Conservation (phyloP, 2,888 invertebrate species). For the Pantelozetes paolii region DNA sequence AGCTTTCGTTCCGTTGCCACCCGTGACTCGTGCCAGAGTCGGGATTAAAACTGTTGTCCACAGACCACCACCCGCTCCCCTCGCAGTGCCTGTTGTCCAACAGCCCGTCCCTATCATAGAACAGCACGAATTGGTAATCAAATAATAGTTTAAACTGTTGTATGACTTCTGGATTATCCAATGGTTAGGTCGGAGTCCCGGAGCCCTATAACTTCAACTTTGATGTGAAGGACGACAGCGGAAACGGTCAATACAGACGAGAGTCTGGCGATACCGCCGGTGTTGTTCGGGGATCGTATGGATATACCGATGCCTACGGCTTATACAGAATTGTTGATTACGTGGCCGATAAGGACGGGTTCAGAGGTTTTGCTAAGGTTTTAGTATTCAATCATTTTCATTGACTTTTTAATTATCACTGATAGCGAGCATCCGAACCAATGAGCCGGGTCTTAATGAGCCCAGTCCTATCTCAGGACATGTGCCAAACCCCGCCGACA, state of each 20-base stretch:
- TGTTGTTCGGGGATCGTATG: constrained; percentile 47
- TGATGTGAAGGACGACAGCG: constrained; percentile 47
- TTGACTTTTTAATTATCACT: not conserved
- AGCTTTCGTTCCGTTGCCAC: not conserved
- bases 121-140: constrained; percentile 28
- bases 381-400: constrained; percentile 42
- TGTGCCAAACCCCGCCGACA: constrained; percentile 43
- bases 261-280: constrained; percentile 47
- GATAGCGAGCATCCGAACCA: constrained; percentile 46
- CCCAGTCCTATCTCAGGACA: constrained; percentile 43
- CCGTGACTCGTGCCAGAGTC: constrained; percentile 13
- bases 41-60: not conserved
- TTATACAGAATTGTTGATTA: constrained; percentile 48
- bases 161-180: not conserved
- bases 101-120: constrained; percentile 22
- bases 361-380: constrained; percentile 47
- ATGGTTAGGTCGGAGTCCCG: constrained; percentile 42
- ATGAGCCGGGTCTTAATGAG: constrained; percentile 46
- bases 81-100: not conserved
- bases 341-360: constrained; percentile 47
- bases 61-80: not conserved
- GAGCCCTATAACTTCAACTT: constrained; percentile 48
- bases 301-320: constrained; percentile 48
- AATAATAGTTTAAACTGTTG: not conserved
- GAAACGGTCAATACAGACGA: constrained; percentile 47